Base-by-base conservation (phyloP, 2,888 invertebrate species). In the Ariolimax columbianus region DNA sequence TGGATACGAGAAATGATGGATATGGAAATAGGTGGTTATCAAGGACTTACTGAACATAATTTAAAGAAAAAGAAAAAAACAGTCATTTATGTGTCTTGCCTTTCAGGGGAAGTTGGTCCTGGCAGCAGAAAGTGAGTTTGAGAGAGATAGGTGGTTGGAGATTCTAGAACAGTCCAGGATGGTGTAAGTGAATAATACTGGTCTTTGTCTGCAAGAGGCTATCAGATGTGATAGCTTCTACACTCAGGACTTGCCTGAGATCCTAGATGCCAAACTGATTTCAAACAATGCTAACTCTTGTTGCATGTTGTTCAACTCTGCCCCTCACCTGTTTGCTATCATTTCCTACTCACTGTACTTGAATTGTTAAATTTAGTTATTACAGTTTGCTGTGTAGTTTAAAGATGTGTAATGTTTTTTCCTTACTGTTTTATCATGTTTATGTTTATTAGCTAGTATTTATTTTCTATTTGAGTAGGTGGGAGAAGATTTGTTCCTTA, bases 111-210 rank as follows among this genome's bases (percentile, higher is more conserved):
- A 86, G 47, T 83, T 93, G 75, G 87, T 92, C 9, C 72, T 94
- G 72, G 93, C 93, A 47, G 90, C 93, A 78, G 94, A 94, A 55
- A 94, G 90, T 88, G 91, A 92, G 40, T 92, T 90, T 89, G 94
- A 94, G 81, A 88, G 93, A 87, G 91, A 91, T 47, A 90, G 91
- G 87, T 94, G 94, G 94, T 86, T 94, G 83, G 90, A 90, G 47
- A 87, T 89, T 9, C 86, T 94, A 75, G 91, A 91, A 82, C 90
- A 93, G 85, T 92, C 94, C 38, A 89, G 92, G 51, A 86, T 92
- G 86, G 92, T 94, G 94, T 94, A 90, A 92, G 92, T 91, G 68
- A 79, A 59, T 33, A 81, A 82, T 73, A 23, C 17, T 6, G 2
- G 19, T 51, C 73, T 59, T 73, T 73, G n/a, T 72, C 38, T 47